Percentiles rank a stretch among this genome's conserved stretches.
Evolutionary conservation across 2,113 vertebrate species (phyloP).

Genomic region (Azemiops feae): DNA sequence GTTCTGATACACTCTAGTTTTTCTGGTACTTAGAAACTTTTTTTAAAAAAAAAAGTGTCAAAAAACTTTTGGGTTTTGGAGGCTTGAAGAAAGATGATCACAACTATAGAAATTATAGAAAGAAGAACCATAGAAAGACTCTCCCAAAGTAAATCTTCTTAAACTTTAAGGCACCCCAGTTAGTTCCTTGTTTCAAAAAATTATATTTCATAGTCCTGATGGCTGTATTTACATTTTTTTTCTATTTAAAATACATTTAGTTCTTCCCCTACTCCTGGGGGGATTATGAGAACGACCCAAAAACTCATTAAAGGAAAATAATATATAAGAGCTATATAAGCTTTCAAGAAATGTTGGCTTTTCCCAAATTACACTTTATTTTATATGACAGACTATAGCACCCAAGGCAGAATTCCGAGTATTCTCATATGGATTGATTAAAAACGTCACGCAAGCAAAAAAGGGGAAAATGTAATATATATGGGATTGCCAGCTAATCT

Average conservation of each 20-base stretch:
- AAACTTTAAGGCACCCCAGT: neutral
- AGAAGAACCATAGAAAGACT: neutral
- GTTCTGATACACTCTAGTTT: neutral
- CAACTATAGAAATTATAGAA: neutral
- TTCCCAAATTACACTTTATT: neutral
- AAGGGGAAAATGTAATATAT: neutral
- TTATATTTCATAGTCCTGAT: neutral
- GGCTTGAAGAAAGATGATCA: neutral
- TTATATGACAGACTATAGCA: neutral
- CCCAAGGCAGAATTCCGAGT: neutral
- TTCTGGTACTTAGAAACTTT: neutral
- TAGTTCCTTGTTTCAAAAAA: neutral
- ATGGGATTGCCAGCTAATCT: neutral
- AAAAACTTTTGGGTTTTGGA: neutral
- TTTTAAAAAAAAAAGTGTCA: neutral
- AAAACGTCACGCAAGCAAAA: neutral
- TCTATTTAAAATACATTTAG: neutral
- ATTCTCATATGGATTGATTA: neutral
- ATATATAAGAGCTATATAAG: neutral
- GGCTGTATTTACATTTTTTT: neutral
- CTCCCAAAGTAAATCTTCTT: neutral
- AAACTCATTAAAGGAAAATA: neutral
- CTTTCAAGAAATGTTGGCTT: neutral
- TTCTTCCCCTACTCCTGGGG: neutral
- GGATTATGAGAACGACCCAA: neutral